Evolutionary conservation across 2,888 invertebrate genomes (phyloP), one percentile per base, ranked within the genome.

Genomic region (Rhingia campestris): DNA sequence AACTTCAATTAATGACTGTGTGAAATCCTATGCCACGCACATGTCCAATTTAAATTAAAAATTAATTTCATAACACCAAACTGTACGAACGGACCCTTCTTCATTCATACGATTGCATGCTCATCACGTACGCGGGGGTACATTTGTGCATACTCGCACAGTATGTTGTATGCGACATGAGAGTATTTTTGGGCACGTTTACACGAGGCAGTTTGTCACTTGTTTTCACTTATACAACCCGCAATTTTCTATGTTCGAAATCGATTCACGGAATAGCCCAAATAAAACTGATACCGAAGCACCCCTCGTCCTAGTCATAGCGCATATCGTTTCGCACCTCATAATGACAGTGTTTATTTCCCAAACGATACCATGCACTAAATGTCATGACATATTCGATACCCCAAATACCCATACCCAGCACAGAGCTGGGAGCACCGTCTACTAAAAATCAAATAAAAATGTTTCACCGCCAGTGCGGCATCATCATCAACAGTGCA

Each of bases 331-430:
- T 79, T 82, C 77, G 73, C 82, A 82, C 82, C 82, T 82, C 79
- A 56, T 79, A 82, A 79, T 63, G n/a, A 64, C 54, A 64, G 67
- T 82, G 82, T 82, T 82, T 82, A 79, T 82, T 82, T 82, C 79
- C 53, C 77, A 73, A 82, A 49, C 73, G 67, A 73, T 82, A 56
- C 58, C 45, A 47, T 51, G 47, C 51, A 73, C 82, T 82, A 82
- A 82, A 79, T 73, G 82, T 73, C 82, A 73, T 53, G 72, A 61
- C 72, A 53, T 51, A 61, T 22, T 2, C 22, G 22, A 22, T 22
- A 22, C 22, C 22, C 22, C 22, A 1, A 22, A 22, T 22, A 22
- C 22, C 22, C 22, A 22, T 22, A 22, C 22, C 22, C 51, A 58
- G 32, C 53, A 37, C 58, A 63, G 66, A 2, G 22, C 2, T 22